phyloP scores from a whole-genome alignment of 2,113 vertebrate species.

The Chaetops frenatus region DNA sequence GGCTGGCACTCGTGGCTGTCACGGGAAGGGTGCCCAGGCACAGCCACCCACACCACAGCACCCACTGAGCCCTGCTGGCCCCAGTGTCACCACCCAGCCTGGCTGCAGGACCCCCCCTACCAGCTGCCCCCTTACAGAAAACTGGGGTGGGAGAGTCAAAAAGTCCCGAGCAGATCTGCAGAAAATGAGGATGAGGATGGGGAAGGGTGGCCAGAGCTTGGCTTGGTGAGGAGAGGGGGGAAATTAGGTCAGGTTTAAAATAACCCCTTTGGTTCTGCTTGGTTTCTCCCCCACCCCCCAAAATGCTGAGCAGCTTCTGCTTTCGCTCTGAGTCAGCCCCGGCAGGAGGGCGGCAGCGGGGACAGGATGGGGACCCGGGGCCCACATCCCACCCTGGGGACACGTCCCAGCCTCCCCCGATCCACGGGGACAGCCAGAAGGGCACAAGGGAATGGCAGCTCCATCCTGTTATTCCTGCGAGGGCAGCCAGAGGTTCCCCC shows the following conservation, averaged over 20 bases:
- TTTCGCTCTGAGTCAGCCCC: conserved; percentile 74
- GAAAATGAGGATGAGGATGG: not conserved
- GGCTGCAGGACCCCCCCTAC: not conserved
- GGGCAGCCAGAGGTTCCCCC: not conserved
- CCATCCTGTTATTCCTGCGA: not conserved
- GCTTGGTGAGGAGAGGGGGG: not conserved
- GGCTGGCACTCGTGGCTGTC: not conserved
- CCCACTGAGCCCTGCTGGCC: not conserved
- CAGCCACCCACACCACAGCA: not conserved
- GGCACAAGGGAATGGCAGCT: accelerated
- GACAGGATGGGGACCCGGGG: not conserved
- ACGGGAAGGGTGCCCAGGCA: not conserved
- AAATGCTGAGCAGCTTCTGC: conserved; percentile 68
- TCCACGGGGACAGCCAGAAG: not conserved
- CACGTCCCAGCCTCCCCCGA: accelerated
- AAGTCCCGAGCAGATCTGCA: not conserved
- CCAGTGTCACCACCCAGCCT: not conserved
- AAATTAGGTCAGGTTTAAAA: conserved; percentile 72
- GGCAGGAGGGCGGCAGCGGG: not conserved
- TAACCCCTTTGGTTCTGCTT: conserved; percentile 72
- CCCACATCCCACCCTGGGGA: not conserved
- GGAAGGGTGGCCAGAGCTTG: not conserved
- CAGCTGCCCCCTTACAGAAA: not conserved
- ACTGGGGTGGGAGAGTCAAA: accelerated
- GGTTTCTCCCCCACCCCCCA: conserved; percentile 45